Conservation (phyloP, 2,113 vertebrate species). For the Plecturocebus donacophilus region DNA sequence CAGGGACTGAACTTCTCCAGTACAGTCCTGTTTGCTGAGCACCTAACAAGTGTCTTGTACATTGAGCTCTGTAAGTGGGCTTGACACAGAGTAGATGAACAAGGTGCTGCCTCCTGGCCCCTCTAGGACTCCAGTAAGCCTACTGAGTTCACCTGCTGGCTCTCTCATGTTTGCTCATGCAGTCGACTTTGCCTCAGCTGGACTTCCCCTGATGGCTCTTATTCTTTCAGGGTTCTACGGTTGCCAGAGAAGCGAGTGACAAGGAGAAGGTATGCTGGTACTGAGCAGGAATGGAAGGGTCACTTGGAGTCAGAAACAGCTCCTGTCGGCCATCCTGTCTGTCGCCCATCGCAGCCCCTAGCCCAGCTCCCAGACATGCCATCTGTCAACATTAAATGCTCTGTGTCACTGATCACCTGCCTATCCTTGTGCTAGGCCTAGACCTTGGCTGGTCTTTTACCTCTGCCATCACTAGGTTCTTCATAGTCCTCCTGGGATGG, state of each 20-base stretch:
- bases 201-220: slow-evolving; percentile 46
- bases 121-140: not conserved
- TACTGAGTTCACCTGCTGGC: not conserved
- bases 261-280: slow-evolving; percentile 92
- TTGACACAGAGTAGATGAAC: not conserved
- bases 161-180: not conserved
- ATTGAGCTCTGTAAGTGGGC: not conserved
- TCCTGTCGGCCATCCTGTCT: not conserved
- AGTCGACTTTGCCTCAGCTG: not conserved
- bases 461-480: not conserved
- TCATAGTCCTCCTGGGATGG: not conserved
- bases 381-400: not conserved
- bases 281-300: not conserved
- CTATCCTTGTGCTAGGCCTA: not conserved
- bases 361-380: not conserved
- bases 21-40: not conserved
- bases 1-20: not conserved
- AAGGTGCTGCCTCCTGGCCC: not conserved
- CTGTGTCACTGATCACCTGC: not conserved
- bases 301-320: not conserved
- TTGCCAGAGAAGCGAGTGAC: slow-evolving; percentile 96
- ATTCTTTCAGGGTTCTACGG: slow-evolving; percentile 91
- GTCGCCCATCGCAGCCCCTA: not conserved
- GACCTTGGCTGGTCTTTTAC: not conserved
- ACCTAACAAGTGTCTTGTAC: accelerated